Base-by-base conservation (phyloP, 2,797 vertebrate species). In the Buphagus erythrorhynchus region DNA sequence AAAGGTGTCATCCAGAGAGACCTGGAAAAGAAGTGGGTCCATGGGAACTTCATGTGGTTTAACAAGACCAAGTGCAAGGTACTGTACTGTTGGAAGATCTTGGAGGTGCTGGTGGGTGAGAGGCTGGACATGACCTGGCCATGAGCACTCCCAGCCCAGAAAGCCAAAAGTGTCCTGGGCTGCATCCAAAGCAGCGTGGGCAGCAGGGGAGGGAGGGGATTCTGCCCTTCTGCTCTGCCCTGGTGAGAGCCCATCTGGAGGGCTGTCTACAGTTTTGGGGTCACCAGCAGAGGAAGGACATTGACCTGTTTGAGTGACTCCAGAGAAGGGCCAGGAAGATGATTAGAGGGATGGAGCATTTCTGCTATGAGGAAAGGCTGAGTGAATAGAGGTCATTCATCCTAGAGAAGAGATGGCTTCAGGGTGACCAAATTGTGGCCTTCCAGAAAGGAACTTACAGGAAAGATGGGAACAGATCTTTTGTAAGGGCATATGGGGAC, bases 121-220 rank as follows among this genome's bases (percentile, higher is more conserved):
- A 40, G 25, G 25, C 40, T 59, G 76, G 14, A 52, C 33, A 40
- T 35, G 52, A 26, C 7, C 20, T 2, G 2, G n/a, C 5, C 17
- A 4, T 13, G 33, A 0, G 51, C 38, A 66, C 24, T 38, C 16
- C 0, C 16, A 40, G 29, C 25, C 14, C 46, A 40, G 8, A 46
- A 1, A 40, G 25, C 13, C 45, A 81, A 14, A 35, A 0, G 0
- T 46, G 31, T 22, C 25, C 52, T 59, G 29, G 45, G 20, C 45
- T 66, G 14, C 38, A 66, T 1, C 38, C 15, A 73, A 5, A 58
- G 38, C 16, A 51, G 16, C 0, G 1, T 29, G 28, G 29, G 1
- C n/a, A 72, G 52, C 20, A 80, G 52, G 13, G 4, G 0, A 31
- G 14, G 16, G 12, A 46, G 5, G 12, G 20, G 14, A 45, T 22